Conservation (phyloP, 1,140 invertebrate genomes). For the Oreohelix idahoensis region DNA sequence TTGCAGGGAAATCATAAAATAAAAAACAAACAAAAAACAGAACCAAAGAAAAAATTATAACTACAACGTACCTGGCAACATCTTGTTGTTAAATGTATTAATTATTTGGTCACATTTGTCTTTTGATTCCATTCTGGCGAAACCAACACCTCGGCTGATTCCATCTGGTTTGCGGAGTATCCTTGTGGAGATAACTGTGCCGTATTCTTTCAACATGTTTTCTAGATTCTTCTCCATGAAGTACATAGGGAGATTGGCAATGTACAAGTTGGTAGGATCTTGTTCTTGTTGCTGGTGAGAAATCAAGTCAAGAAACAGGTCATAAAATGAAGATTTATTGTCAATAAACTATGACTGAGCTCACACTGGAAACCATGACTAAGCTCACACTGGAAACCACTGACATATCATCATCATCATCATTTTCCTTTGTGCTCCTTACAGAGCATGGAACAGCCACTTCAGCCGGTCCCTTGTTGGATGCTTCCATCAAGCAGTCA, state of each 20-base stretch:
- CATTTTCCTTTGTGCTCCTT: too few relatives aligned
- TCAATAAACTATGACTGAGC: too few relatives aligned
- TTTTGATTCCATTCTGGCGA: constrained; percentile 94
- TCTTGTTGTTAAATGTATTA: constrained; percentile 90
- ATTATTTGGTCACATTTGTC: constrained; percentile 99
- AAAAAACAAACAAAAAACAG: background rate
- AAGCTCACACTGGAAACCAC: too few relatives aligned
- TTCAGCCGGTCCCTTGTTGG: too few relatives aligned
- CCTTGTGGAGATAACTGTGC: constrained; percentile 94
- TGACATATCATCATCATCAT: too few relatives aligned
- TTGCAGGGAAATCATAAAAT: too few relatives aligned
- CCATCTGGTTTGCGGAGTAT: constrained; percentile 93
- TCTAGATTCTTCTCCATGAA: constrained; percentile 96
- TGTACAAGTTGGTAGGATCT: constrained; percentile 99
- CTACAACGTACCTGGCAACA: constrained; percentile 76
- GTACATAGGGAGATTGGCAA: constrained; percentile 94
- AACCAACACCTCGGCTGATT: constrained; percentile 92
- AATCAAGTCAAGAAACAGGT: background rate
- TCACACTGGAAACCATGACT: too few relatives aligned
- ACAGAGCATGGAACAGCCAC: too few relatives aligned
- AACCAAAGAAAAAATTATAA: background rate
- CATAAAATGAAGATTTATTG: too few relatives aligned
- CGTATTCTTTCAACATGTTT: constrained; percentile 79
- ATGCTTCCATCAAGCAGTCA: too few relatives aligned
- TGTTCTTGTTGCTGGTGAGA: constrained; percentile 95